Base-by-base conservation (phyloP, 2,797 vertebrate genomes). In the Myripristis murdjan region DNA sequence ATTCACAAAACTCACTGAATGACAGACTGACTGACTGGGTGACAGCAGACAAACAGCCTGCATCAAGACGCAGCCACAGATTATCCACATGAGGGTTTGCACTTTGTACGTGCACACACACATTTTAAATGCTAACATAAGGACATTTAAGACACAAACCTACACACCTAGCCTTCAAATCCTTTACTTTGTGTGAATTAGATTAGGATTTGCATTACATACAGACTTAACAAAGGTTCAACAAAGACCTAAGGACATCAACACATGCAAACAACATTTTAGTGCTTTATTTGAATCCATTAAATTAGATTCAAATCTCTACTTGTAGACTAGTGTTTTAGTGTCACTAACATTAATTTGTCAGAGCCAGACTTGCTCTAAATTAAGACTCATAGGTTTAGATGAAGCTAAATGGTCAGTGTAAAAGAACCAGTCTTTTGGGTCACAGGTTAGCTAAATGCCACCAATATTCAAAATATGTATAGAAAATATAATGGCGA, bases 1-100 rank as follows among this genome's bases (percentile, higher is more conserved):
- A 93, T 93, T 93, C 91, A 94, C 92, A 93, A 92, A 92, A 93
- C 51, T 74, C 82, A 88, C 72, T 91, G 89, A 91, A 88, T 91
- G 90, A 91, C 88, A 86, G 82, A 86, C 66, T 37, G 79, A 74
- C 61, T 64, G 73, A 84, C 76, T 81, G 70, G 54, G 41, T 81
- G 87, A 87, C 77, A 72, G 87, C 82, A 89, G 85, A 92, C 85
- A 89, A 81, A 89, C 87, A 83, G 47, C 49, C 65, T 48, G 10
- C 26, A 81, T 70, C 83, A 64, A 72, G 67, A 67, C 75, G 70
- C 81, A 81, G 44, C 78, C 77, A 71, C 75, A n/a, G n/a, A n/a
- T 82, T 71, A 70, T 64, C 71, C 78, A 69, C 76, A 62, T 58
- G 33, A 35, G 31, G 55, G 23, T 46, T 43, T 70, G 55, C 14